A percentile compares a stretch with the other conserved stretches of the same genome.
These are phyloP conservation scores for Pluvialis apricaria DNA, from an alignment of 2,113 vertebrate genomes.

Conservation along the genomic window DNA sequence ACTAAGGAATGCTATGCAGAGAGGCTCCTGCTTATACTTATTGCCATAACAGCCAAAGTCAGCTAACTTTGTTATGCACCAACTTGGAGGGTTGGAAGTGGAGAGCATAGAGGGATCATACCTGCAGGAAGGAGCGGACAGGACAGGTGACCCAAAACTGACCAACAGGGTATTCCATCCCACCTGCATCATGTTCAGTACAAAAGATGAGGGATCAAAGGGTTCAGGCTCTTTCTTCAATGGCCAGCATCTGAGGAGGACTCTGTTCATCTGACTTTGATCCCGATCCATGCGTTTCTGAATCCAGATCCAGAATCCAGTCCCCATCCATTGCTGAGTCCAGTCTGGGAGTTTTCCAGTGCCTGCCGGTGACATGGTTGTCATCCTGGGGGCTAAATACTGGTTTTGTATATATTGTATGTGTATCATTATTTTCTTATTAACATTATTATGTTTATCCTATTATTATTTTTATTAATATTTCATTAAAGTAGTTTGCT, in stretches of 20 bases:
- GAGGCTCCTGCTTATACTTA: background rate
- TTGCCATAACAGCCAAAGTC: background rate
- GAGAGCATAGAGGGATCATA: background rate
- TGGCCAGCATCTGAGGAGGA: no score
- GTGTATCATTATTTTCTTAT: no score
- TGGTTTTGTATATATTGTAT: no score
- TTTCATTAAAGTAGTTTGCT: no score
- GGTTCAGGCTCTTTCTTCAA: background rate
- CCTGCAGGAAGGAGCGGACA: background rate
- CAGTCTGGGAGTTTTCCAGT: no score
- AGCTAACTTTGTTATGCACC: background rate
- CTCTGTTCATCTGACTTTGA: background rate
- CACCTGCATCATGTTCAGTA: background rate
- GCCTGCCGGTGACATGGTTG: no score
- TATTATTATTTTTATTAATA: no score
- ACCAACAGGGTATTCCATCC: background rate
- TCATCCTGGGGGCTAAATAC: no score
- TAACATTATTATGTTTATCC: no score
- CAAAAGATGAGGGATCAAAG: background rate
- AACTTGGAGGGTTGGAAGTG: background rate
- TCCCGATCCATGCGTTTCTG: background rate
- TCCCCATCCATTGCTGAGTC: no score
- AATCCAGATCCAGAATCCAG: background rate
- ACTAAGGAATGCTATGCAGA: background rate
- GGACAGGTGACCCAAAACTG: background rate